These are phyloP conservation scores for Ashinkailepas kermadecensis DNA, from an alignment of 2,888 invertebrate genomes.

Conservation along the genomic window DNA sequence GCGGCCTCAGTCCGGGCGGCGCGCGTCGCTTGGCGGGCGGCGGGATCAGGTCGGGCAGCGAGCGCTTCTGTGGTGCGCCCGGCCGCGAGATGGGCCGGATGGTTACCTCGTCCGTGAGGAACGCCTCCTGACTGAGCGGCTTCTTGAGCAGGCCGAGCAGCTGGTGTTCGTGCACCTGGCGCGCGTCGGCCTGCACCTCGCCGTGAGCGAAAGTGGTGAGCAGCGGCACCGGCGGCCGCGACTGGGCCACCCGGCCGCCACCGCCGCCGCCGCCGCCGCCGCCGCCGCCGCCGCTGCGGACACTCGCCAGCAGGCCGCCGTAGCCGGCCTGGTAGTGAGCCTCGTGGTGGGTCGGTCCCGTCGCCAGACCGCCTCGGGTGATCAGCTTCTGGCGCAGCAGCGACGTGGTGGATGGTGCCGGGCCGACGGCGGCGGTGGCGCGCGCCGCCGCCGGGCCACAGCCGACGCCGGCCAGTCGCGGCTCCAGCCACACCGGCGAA, in stretches of 20 bases:
- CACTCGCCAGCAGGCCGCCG: background rate
- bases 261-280: background rate
- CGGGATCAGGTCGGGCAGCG: slow-evolving; percentile 9
- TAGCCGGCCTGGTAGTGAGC: background rate
- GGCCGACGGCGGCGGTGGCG: background rate
- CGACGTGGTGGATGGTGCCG: background rate
- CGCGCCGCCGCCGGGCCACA: background rate
- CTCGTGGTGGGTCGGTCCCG: background rate
- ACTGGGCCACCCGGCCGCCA: background rate
- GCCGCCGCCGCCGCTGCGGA: background rate
- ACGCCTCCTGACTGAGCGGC: background rate
- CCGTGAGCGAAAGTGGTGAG: background rate
- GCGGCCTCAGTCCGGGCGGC: background rate
- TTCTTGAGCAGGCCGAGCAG: background rate
- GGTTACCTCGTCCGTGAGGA: slow-evolving; percentile 2
- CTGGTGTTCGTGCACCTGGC: background rate
- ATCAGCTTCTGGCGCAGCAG: slow-evolving; percentile 19
- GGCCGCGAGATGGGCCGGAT: background rate
- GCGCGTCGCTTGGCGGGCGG: background rate
- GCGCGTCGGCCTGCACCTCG: background rate
- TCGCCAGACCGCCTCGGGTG: background rate
- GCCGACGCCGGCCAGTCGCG: background rate
- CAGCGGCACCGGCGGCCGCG: background rate
- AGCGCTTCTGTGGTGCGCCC: background rate
- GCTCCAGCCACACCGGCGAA: background rate